phyloP scores from a whole-genome alignment of 2,888 invertebrate species.

The Dastarcus helophoroides region DNA sequence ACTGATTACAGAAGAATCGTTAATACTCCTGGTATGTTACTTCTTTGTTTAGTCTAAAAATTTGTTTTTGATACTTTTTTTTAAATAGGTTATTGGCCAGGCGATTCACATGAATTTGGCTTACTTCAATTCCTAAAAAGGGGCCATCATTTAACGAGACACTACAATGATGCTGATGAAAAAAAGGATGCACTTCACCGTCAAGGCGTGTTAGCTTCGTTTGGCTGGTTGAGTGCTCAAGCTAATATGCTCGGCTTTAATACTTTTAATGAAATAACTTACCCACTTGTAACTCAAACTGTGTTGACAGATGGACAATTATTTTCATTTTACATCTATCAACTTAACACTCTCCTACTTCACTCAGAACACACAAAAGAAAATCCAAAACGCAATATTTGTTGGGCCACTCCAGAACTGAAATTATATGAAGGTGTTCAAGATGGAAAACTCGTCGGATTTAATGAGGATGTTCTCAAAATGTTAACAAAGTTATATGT shows the following conservation, averaged over 20 bases:
- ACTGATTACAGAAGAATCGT: slow-evolving; percentile 51
- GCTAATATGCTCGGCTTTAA: slow-evolving; percentile 83
- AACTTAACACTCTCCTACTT: slow-evolving; percentile 74
- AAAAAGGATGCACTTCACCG: slow-evolving; percentile 54
- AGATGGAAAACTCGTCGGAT: slow-evolving; percentile 58
- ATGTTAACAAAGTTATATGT: slow-evolving; percentile 62
- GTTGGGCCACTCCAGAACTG: slow-evolving; percentile 62
- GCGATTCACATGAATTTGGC: slow-evolving; percentile 66
- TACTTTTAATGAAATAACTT: slow-evolving; percentile 79
- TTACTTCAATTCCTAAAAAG: slow-evolving; percentile 61
- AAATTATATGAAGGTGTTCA: slow-evolving; percentile 65
- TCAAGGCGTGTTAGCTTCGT: slow-evolving; percentile 69
- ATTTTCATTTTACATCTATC: slow-evolving; percentile 83
- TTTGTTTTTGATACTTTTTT: slow-evolving; percentile 5
- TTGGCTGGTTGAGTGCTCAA: slow-evolving; percentile 66
- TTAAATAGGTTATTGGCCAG: slow-evolving; percentile 70
- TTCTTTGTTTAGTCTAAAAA: slow-evolving; percentile 1
- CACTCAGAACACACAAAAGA: slow-evolving; percentile 49
- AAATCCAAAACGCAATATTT: slow-evolving; percentile 65
- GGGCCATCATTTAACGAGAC: slow-evolving; percentile 44
- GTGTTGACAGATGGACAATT: slow-evolving; percentile 77
- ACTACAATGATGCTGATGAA: slow-evolving; percentile 41
- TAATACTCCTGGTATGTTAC: slow-evolving; percentile 57
- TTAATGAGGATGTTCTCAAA: slow-evolving; percentile 70
- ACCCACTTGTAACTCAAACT: slow-evolving; percentile 82